A percentile compares a stretch with the other conserved stretches of the same genome.
Evolutionary conservation across 1,140 invertebrate species (phyloP).

Genomic region (Drosophila setifemur): DNA sequence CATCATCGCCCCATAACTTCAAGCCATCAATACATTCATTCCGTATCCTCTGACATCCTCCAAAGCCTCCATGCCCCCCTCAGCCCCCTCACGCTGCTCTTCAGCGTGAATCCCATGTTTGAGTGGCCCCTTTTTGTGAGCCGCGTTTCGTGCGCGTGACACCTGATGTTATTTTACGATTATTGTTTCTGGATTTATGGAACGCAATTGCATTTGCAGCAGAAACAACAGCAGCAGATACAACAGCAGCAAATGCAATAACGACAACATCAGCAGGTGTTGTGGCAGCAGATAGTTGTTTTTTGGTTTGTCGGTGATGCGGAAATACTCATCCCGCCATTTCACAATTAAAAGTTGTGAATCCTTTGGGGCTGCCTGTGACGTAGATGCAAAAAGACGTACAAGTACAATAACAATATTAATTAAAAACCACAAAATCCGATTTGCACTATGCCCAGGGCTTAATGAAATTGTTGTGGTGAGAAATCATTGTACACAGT

Average conservation of each 20-base stretch:
- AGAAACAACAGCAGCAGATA: background rate
- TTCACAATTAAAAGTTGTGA: constrained; percentile 38
- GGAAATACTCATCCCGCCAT: constrained; percentile 21
- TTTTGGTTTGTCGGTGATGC: background rate
- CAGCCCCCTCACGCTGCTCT: background rate
- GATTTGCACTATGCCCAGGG: constrained; percentile 25
- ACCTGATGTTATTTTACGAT: constrained; percentile 80
- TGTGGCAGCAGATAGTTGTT: constrained; percentile 13
- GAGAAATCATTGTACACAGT: constrained; percentile 10
- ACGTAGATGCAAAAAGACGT: background rate
- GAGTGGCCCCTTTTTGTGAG: constrained; percentile 25
- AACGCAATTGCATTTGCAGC: constrained; percentile 71
- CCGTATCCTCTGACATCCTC: constrained; percentile 20
- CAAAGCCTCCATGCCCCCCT: background rate
- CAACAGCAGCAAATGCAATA: no score
- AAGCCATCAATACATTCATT: constrained; percentile 17
- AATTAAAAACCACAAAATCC: constrained; percentile 58
- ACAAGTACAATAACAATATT: constrained; percentile 38
- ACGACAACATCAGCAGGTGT: constrained; percentile 41
- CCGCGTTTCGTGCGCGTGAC: constrained; percentile 66
- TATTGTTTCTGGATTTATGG: constrained; percentile 79
- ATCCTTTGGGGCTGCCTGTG: constrained; percentile 10
- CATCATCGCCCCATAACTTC: constrained; percentile 30
- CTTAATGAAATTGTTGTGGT: constrained; percentile 45
- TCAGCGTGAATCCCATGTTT: constrained; percentile 3